Base-by-base conservation (phyloP, 2,113 vertebrate species). In the Tetrao urogallus region DNA sequence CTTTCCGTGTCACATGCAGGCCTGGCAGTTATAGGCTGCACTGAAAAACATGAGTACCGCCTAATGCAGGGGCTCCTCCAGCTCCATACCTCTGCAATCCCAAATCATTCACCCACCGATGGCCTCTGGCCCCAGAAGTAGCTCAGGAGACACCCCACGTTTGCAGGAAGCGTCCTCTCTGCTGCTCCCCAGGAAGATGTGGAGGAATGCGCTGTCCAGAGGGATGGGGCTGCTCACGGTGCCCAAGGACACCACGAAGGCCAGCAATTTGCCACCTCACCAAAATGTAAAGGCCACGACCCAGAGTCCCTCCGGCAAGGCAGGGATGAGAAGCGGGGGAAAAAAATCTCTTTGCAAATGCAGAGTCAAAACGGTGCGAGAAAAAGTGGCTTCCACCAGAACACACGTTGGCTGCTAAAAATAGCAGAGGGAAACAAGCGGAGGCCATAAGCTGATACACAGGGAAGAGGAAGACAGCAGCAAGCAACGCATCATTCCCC, bases 401-500 rank as follows among this genome's bases (percentile, higher is more conserved):
- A 11, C 16, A 3, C 63, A 12, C 34, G 67, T 28, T 43, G 63
- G 1, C 24, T 1, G 75, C 82, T 80, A 89, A 89, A 91, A 74
- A 66, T 25, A 76, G 82, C 11, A 20, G 77, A 1, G 3, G 38
- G 47, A 7, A 38, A 71, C 18, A 36, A 27, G 47, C 34, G 36
- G 36, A 85, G 75, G 88, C 85, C 60, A 3, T 34, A 42, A 47
- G 91, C 89, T 12, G 94, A 80, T 15, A 58, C 48, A 7, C 40
- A 22, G 84, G 57, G 61, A 64, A 32, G 38, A 48, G 58, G 66
- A 16, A 52, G 20, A 8, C 2, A 56, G 40, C 7, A 56, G 40
- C 6, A 43, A 43, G 42, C 42, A 43, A 15, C 42, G 1, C 1
- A 6, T 11, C 6, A 0, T 0, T 4, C 3, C 28, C 8, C 50